Base-by-base conservation (phyloP, 2,888 invertebrate species). In the Spicauda simplicius region DNA sequence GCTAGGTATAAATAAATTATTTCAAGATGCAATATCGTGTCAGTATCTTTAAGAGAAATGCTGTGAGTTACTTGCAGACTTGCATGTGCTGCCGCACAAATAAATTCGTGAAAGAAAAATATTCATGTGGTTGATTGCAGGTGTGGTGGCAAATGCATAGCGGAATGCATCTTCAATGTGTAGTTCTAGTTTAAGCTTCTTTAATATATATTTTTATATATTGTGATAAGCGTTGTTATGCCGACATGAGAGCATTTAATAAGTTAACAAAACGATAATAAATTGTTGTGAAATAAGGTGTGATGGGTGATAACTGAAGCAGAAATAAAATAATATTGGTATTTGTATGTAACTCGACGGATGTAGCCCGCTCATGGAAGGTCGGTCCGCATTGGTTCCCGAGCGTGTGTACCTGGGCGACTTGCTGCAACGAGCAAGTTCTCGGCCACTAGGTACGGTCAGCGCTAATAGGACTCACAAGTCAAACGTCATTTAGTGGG, bases 151-250 rank as follows among this genome's bases (percentile, higher is more conserved):
- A 88, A 85, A 87, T 90, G 90, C 90, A 88, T 88, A 86, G 82
- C 86, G 83, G 87, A 87, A 83, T 86, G 89, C 90, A 88, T 88
- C 88, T 86, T 91, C 86, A 84, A 83, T 87, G 89, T 90, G 89
- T 93, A 92, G 91, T 84, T 82, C 84, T 92, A 91, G 90, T 83
- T 79, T 91, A 91, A 88, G 91, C 91, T 92, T 92, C 89, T 90
- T 90, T 89, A 86, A 90, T 88, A 91, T 90, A 91, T 93, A 90
- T 92, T 92, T 93, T 92, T 93, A 91, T 91, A 90, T 90, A 91
- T 89, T 91, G 92, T 91, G 92, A 93, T 93, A 91, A 92, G 91
- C 87, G 87, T 90, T 91, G 89, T 90, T 90, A 90, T 91, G 91
- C 91, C 89, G 88, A 86, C 86, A 86, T 88, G 85, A 84, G 89